Evolutionary conservation across 1,140 invertebrate genomes (phyloP), one percentile per base, ranked within the genome.

Genomic region (Drosophila sproati): DNA sequence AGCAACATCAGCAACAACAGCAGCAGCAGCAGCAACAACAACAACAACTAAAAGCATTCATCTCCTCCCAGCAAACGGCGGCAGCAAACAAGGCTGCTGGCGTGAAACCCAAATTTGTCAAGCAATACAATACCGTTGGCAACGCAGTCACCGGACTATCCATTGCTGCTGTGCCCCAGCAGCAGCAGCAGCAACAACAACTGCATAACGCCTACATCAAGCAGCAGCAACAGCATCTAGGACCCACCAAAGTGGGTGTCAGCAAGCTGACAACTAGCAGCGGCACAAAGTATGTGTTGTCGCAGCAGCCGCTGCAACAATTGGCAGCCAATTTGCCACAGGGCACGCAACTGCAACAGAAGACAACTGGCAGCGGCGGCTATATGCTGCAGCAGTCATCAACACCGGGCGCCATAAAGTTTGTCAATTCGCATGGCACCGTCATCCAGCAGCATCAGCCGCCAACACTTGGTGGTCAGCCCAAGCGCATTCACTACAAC

Each of bases 371-470:
- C n/a, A 48, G 51, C 5, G 75, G 71, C 3, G 77, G 80, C n/a
- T 89, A 89, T n/a, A 59, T 82, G 41, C 39, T 79, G 55, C 77
- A 76, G 50, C 78, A 91, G 43, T 62, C 52, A 12, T 62, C 52
- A 12, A 48, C 78, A 4, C 51, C 72, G 2, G 87, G 93, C 31
- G 56, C 86, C 20, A 91, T 91, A 3, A 93, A 92, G 57, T 93
- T 92, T 64, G 91, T 93, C 10, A 90, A 90, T 83, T 85, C 93
- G 45, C 78, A 93, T 74, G 70, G 78, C 64, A 78, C 93, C 20
- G 68, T 83, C 61, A 78, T 89, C 59, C 91, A 92, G 70, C 89
- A 92, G 59, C 91, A 92, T 70, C 88, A 90, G 50, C 77, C 82
- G 20, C 20, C 20, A 20, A 20, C 20, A 20, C 20, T 20, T 55